Conservation (phyloP, 2,888 invertebrate species). For the Empis stercorea region DNA sequence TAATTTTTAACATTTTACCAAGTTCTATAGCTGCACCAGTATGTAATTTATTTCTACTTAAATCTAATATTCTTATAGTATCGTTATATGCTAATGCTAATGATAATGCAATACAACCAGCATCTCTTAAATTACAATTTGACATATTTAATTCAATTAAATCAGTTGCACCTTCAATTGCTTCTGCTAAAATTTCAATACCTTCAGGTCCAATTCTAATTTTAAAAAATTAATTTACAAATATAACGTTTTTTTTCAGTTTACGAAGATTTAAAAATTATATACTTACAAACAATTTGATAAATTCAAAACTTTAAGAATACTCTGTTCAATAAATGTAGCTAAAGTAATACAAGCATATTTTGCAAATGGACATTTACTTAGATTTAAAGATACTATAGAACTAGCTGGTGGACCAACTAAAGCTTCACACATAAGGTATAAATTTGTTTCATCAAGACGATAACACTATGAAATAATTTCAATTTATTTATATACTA, state of each 20-base stretch:
- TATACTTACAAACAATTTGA: conserved; percentile 4
- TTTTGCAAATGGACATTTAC: conserved; percentile 4
- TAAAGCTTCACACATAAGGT: conserved; percentile 5
- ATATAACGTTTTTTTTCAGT: too few relatives aligned
- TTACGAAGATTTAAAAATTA: too few relatives aligned
- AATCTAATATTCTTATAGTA: conserved; percentile 5
- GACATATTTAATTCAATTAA: conserved; percentile 10
- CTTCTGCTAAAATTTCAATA: conserved; percentile 7
- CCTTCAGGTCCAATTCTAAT: conserved; percentile 8
- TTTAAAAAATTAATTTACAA: background rate
- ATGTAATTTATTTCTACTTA: conserved; percentile 9
- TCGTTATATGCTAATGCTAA: conserved; percentile 6
- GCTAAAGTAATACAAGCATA: conserved; percentile 6
- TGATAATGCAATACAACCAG: conserved; percentile 8
- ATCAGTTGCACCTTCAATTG: conserved; percentile 7
- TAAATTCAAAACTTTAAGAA: conserved; percentile 9
- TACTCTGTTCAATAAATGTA: conserved; percentile 4
- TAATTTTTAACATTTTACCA: conserved; percentile 1
- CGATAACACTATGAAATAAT: conserved; percentile 1
- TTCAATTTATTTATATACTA: too few relatives aligned
- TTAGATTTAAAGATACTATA: conserved; percentile 6
- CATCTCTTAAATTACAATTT: conserved; percentile 8
- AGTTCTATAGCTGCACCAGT: conserved; percentile 2
- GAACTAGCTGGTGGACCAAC: background rate
- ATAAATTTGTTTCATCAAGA: background rate